These are phyloP conservation scores for Myotis lucifugus DNA, from an alignment of 2,113 vertebrate genomes.

Conservation along the genomic window DNA sequence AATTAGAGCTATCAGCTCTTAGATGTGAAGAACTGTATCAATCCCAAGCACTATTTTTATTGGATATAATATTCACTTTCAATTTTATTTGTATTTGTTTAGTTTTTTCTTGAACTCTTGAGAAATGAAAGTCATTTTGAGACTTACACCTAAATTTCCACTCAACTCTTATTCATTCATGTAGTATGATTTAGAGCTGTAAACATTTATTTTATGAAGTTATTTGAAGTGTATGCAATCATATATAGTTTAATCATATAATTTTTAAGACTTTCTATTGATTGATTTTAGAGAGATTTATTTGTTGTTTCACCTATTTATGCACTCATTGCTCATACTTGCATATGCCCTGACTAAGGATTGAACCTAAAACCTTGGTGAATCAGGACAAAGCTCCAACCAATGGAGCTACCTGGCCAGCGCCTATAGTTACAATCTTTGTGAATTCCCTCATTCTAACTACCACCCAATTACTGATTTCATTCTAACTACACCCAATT, in stretches of 20 bases:
- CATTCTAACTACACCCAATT: not conserved
- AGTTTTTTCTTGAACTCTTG: not conserved
- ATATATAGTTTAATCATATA: not conserved
- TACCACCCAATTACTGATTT: not conserved
- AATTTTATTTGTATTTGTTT: constrained; percentile 35
- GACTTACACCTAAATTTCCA: not conserved
- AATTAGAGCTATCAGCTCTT: not conserved
- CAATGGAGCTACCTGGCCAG: not conserved
- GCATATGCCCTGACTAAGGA: not conserved
- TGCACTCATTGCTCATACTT: not conserved
- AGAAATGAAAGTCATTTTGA: not conserved
- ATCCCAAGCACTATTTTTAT: not conserved
- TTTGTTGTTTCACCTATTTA: not conserved
- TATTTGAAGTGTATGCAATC: not conserved
- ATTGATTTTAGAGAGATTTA: not conserved
- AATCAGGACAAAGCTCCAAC: not conserved
- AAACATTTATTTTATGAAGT: not conserved
- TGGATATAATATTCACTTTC: not conserved
- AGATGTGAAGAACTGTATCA: not conserved
- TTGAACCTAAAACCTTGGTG: not conserved
- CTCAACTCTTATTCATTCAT: not conserved
- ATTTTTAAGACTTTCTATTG: not conserved
- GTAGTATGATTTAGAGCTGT: not conserved
- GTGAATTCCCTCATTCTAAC: not conserved
- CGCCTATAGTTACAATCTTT: not conserved